Evolutionary conservation across 2,113 vertebrate genomes (phyloP).

Genomic region (Aegypius monachus): DNA sequence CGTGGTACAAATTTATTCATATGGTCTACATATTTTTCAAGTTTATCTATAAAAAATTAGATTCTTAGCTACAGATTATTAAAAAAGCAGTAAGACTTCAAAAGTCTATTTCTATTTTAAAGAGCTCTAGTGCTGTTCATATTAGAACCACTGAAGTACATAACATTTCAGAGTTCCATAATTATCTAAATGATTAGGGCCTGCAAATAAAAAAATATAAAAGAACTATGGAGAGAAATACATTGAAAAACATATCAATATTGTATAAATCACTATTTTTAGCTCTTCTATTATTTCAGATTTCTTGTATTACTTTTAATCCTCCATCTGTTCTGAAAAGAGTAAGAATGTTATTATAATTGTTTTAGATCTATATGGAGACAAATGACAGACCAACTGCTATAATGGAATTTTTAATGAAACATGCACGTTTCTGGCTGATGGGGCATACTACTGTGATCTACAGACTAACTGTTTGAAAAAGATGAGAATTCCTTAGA

Average conservation of each 20-base stretch:
- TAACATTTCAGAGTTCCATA: background rate
- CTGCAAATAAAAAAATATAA: background rate
- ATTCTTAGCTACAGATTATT: background rate
- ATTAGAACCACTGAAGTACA: background rate
- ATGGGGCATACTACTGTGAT: background rate
- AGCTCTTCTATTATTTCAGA: background rate
- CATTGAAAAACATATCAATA: background rate
- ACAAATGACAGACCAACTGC: conserved; percentile 6
- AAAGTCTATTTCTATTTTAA: background rate
- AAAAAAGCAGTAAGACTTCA: background rate
- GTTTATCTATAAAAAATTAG: background rate
- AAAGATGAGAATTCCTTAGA: background rate
- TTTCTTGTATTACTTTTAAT: background rate
- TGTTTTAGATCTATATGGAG: background rate
- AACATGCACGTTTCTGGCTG: background rate
- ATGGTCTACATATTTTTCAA: background rate
- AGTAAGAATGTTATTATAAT: background rate
- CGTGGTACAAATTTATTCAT: background rate
- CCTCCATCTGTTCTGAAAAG: background rate
- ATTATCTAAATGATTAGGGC: background rate
- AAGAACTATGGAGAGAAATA: background rate
- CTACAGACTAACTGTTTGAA: background rate
- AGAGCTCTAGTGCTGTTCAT: background rate
- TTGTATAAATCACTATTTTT: background rate
- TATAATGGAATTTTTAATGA: conserved; percentile 46